Conservation (phyloP, 2,888 invertebrate genomes). For the Nowickia ferox region DNA sequence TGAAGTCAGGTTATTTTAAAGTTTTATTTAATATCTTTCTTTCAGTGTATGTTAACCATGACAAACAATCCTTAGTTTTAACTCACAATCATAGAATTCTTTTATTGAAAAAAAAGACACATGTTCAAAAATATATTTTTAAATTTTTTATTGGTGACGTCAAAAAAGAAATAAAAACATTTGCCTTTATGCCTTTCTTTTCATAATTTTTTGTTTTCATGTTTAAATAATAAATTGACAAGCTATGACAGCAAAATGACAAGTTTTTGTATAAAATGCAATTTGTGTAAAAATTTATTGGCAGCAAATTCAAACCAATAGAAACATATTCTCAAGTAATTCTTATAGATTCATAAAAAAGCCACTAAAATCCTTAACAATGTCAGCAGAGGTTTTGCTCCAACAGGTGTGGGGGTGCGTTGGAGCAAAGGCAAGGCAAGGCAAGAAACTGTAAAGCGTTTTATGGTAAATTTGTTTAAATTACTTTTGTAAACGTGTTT, state of each 20-base stretch:
- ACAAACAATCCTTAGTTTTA: not conserved
- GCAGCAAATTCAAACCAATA: constrained; percentile 15
- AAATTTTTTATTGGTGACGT: not conserved
- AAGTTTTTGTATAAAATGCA: constrained; percentile 54
- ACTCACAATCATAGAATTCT: not conserved
- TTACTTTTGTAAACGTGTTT: constrained; percentile 50
- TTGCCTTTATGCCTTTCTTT: not conserved
- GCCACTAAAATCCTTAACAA: constrained; percentile 24
- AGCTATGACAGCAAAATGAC: constrained; percentile 69
- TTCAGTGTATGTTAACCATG: not conserved
- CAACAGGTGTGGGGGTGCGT: not conserved
- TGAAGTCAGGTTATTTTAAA: too few species aligned
- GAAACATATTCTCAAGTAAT: not conserved
- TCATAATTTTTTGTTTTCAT: constrained; percentile 4
- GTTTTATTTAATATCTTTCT: too few species aligned
- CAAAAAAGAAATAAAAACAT: not conserved
- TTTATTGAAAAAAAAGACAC: not conserved
- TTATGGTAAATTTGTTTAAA: constrained; percentile 33
- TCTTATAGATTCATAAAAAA: not conserved
- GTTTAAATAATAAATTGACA: constrained; percentile 64
- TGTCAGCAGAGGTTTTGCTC: not conserved
- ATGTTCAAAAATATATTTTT: constrained; percentile 7
- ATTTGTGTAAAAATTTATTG: constrained; percentile 48
- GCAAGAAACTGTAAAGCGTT: not conserved
- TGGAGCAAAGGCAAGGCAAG: not conserved